Evolutionary conservation across 1,140 invertebrate species (phyloP).

Genomic region (Sycobia sp.): DNA sequence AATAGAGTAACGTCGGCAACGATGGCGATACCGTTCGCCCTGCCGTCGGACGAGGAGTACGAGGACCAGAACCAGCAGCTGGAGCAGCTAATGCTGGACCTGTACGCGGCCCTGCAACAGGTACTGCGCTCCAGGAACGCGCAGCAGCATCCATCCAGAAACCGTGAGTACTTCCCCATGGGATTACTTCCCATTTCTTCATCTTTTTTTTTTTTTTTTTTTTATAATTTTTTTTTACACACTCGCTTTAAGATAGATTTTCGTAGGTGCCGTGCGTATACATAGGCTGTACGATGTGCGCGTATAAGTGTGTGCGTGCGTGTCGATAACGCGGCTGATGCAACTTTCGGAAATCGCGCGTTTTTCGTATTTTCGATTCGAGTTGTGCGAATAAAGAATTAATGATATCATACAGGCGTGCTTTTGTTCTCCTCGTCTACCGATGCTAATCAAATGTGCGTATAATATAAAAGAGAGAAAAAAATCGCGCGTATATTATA

Average conservation of each 20-base stretch:
- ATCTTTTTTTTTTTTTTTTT: too few relatives aligned
- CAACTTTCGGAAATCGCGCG: neutral
- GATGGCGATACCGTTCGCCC: conserved; percentile 55
- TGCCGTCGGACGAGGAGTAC: conserved; percentile 53
- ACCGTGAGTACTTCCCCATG: conserved; percentile 55
- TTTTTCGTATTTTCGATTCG: neutral
- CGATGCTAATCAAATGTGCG: too few relatives aligned
- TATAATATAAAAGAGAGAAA: neutral
- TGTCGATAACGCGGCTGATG: too few relatives aligned
- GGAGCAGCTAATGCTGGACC: conserved; percentile 55
- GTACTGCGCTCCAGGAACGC: conserved; percentile 51
- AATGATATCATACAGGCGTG: too few relatives aligned
- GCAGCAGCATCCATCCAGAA: conserved; percentile 56
- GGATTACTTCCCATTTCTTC: neutral
- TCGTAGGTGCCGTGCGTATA: too few relatives aligned
- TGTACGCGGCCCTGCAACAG: conserved; percentile 56
- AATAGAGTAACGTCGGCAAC: too few relatives aligned
- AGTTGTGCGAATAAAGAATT: neutral
- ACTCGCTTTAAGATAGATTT: neutral
- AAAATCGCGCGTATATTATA: too few relatives aligned
- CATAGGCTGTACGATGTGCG: too few relatives aligned
- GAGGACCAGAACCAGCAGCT: conserved; percentile 52
- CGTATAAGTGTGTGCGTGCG: too few relatives aligned
- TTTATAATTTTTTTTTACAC: neutral
- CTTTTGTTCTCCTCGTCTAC: too few relatives aligned